Evolutionary conservation across 2,888 invertebrate species (phyloP).

Genomic region (Morpho deidamia): DNA sequence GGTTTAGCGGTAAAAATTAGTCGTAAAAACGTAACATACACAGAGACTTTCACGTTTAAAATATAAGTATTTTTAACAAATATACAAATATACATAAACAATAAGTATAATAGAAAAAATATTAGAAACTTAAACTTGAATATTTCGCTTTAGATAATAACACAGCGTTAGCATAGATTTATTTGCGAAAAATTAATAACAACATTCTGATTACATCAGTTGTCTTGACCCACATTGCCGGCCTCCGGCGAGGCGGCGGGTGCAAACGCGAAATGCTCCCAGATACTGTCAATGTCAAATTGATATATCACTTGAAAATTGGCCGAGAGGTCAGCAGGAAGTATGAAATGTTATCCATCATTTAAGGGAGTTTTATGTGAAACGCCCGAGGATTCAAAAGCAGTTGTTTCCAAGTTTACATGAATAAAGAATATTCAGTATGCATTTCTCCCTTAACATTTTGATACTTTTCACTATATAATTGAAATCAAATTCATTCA

Average conservation of each 20-base stretch:
- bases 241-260: not conserved
- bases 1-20: no score
- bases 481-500: no score
- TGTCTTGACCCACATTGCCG: conserved; percentile 16
- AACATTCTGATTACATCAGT: not conserved
- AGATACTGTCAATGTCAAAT: conserved; percentile 27
- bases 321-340: conserved; percentile 22
- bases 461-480: not conserved
- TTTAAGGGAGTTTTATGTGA: conserved; percentile 15
- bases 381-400: not conserved
- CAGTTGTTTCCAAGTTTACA: no score
- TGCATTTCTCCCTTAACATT: not conserved
- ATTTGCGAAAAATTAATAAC: not conserved
- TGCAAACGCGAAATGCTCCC: not conserved
- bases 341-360: conserved; percentile 15
- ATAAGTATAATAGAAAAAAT: no score
- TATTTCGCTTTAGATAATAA: no score
- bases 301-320: conserved; percentile 25
- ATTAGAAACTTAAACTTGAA: no score
- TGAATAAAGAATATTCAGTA: not conserved
- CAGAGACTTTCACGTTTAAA: no score
- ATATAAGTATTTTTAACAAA: no score
- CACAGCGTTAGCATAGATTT: not conserved
- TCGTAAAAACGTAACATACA: no score
- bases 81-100: no score